A percentile compares a stretch with the other conserved stretches of the same genome.
These are phyloP conservation scores for Crambe crambe DNA, from an alignment of 37 sponge, comb jelly and placozoan species.

Conservation along the genomic window DNA sequence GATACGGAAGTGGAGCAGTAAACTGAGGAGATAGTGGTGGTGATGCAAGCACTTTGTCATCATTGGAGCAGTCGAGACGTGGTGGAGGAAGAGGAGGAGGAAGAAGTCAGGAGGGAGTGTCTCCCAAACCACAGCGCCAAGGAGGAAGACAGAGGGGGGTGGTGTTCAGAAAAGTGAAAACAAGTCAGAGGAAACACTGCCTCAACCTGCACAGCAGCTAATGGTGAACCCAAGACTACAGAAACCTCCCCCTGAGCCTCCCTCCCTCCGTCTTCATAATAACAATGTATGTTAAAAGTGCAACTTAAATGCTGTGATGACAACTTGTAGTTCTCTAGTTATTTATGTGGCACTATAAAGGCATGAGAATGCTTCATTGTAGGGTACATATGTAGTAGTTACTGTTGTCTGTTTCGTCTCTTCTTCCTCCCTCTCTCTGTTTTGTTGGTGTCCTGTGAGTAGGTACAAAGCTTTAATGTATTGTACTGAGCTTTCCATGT, in stretches of 20 bases:
- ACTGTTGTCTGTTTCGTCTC: too few species aligned
- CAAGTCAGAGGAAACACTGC: background rate
- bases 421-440: too few species aligned
- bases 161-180: background rate
- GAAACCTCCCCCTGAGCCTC: background rate
- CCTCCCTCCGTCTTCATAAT: too few species aligned
- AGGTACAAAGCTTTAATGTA: too few species aligned
- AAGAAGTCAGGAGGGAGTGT: too few species aligned
- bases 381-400: too few species aligned
- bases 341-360: background rate
- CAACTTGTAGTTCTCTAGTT: background rate
- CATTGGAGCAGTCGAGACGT: background rate
- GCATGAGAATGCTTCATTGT: too few species aligned
- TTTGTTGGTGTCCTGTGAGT: too few species aligned
- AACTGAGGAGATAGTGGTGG: too few species aligned
- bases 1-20: background rate
- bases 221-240: too few species aligned
- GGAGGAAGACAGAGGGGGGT: background rate
- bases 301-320: background rate
- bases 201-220: background rate
- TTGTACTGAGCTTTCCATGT: too few species aligned
- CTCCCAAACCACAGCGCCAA: conserved; percentile 5
- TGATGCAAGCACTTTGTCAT: background rate
- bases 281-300: background rate
- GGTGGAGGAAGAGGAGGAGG: conserved; percentile 2